Evolutionary conservation across 2,113 vertebrate species (phyloP), one percentile per base, ranked within the genome.

Genomic region (Myanophis thanlyinensis): DNA sequence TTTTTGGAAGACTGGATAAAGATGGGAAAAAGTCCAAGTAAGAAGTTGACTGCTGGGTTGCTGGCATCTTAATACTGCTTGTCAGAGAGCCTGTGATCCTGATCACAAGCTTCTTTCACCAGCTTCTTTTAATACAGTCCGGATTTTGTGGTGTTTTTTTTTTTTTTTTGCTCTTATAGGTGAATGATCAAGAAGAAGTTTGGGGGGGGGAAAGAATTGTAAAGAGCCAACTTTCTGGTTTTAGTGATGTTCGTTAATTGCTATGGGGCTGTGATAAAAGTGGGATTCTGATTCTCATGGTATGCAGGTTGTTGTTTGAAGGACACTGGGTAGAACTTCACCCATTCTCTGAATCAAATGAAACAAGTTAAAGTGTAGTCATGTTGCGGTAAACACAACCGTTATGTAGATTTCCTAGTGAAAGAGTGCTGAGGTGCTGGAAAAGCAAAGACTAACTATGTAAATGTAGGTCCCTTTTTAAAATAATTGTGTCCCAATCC

Each of bases 11-110:
- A 4, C 90, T 7, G 46, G 46, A 86, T 3, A 20, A 94, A 93
- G 62, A 59, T 47, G 92, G 53, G 2, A 84, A 1, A 73, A 87
- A 20, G 92, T 40, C 46, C 40, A 85, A 67, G 53, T 40, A 91
- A 87, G 89, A 86, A 56, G 48, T 89, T 85, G 1, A 9, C 35
- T 88, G 53, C 73, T 94, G 56, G 48, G 47, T 35, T 93, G n/a
- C 59, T 90, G 88, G 56, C 59, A 22, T 88, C 49, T 18, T 88
- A 20, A 0, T 0, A 0, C 80, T 47, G 59, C 89, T 91, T 0
- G 0, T 25, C 40, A 54, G 52, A 27, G 0, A 59, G 35, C 53
- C 40, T 10, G 89, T 94, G 25, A 73, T 59, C 23, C 23, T 0
- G 30, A 90, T 94, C 90, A 80, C 8, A 0, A 51, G 54, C 62